Evolutionary conservation across 2,797 vertebrate species (phyloP).

Genomic region (Megalops cyprinoides): DNA sequence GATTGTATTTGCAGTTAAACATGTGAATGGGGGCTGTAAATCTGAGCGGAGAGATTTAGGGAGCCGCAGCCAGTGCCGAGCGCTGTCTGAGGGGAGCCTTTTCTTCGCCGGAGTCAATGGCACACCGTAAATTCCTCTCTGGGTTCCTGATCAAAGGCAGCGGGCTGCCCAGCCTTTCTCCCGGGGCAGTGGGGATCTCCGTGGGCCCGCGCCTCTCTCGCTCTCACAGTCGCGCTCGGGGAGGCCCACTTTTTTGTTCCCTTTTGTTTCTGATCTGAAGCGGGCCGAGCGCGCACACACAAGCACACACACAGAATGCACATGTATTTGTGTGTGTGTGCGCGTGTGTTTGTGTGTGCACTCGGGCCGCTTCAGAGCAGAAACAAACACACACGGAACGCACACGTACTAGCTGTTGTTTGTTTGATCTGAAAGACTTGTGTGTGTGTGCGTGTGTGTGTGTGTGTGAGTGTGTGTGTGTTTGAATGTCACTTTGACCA

Average conservation of each 20-base stretch:
- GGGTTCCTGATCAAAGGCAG: constrained; percentile 40
- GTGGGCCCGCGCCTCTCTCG: no score
- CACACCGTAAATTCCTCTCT: constrained; percentile 60
- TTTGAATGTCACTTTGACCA: no score
- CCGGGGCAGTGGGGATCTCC: no score
- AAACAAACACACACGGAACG: no score
- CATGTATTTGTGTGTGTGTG: no score
- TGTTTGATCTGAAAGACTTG: no score
- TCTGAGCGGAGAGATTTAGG: constrained; percentile 79
- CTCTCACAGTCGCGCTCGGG: not conserved
- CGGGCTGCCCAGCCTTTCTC: not conserved
- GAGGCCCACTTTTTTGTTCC: no score
- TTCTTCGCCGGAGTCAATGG: constrained; percentile 60
- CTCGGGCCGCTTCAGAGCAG: no score
- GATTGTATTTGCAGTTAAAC: constrained; percentile 89
- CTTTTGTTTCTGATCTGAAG: constrained; percentile 16
- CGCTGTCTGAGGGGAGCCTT: not conserved
- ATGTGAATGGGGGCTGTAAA: constrained; percentile 82
- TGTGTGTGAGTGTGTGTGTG: no score
- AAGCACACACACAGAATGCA: not conserved
- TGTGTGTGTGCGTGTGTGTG: no score
- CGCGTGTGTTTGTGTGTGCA: no score
- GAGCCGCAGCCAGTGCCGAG: constrained; percentile 58
- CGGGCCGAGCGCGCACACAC: constrained; percentile 12
- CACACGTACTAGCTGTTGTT: no score